Evolutionary conservation across 2,797 vertebrate species (phyloP).

Genomic region (Sebastes diaconus): DNA sequence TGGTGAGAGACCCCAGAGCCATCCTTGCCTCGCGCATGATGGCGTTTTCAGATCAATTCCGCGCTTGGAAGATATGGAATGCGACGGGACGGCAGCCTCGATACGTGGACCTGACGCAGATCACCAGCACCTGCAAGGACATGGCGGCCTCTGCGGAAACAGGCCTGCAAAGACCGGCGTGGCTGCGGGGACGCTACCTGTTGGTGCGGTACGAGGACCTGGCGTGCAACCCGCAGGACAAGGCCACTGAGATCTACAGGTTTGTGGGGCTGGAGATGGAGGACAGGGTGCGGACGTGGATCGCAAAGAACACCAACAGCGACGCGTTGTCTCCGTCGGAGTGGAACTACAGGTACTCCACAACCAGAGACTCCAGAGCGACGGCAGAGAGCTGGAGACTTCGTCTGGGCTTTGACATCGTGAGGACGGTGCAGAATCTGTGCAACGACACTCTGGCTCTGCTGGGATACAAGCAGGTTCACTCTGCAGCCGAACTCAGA

Average conservation of each 20-base stretch:
- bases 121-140: conserved; percentile 83
- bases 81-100: conserved; percentile 81
- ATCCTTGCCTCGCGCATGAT: conserved; percentile 84
- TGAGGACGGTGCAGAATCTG: conserved; percentile 79
- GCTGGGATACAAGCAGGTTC: conserved; percentile 82
- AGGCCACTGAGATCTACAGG: conserved; percentile 78
- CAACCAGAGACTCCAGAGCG: conserved; percentile 79
- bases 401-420: conserved; percentile 79
- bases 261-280: conserved; percentile 81
- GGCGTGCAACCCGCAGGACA: conserved; percentile 78
- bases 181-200: conserved; percentile 84
- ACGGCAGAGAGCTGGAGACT: conserved; percentile 84
- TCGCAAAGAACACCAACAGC: conserved; percentile 81
- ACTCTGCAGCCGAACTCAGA: conserved; percentile 78
- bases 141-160: conserved; percentile 79
- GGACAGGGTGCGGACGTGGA: conserved; percentile 77
- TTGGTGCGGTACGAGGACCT: conserved; percentile 87
- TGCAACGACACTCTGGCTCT: conserved; percentile 83
- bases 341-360: conserved; percentile 82
- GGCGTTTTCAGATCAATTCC: conserved; percentile 82
- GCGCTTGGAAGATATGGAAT: conserved; percentile 87
- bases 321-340: conserved; percentile 55
- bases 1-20: conserved; percentile 87
- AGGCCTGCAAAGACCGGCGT: conserved; percentile 76
- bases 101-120: conserved; percentile 82